A percentile compares a stretch with the other conserved stretches of the same genome.
Evolutionary conservation across 1,140 invertebrate genomes (phyloP).

Genomic region (Drosophila lacteicornis): DNA sequence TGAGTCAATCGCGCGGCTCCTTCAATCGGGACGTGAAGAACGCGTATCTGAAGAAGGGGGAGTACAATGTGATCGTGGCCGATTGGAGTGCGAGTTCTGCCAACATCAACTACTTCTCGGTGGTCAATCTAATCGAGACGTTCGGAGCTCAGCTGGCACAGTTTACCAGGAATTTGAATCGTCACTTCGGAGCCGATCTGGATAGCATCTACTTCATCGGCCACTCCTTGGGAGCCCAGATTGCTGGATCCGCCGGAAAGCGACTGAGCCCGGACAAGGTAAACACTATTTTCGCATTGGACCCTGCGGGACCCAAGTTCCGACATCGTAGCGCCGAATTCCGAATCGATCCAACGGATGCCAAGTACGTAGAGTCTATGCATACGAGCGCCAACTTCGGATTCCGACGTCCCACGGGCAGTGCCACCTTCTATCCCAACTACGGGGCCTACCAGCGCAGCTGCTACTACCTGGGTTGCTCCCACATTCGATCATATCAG

Average conservation of each 20-base stretch:
- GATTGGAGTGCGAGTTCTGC: conserved; percentile 88
- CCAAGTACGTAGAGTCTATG: conserved; percentile 90
- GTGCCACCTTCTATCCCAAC: conserved; percentile 90
- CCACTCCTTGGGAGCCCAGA: conserved; percentile 93
- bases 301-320: conserved; percentile 90
- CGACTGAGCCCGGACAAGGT: conserved; percentile 85
- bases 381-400: conserved; percentile 88
- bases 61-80: conserved; percentile 88
- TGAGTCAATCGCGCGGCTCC: conserved; percentile 80
- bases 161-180: conserved; percentile 68
- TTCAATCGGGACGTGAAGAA: conserved; percentile 80
- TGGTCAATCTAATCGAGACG: conserved; percentile 85
- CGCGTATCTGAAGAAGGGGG: conserved; percentile 86
- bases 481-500: conserved; percentile 86
- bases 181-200: conserved; percentile 45
- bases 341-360: conserved; percentile 88
- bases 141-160: conserved; percentile 81
- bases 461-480: conserved; percentile 86
- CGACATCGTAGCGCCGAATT: conserved; percentile 85
- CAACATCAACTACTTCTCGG: conserved; percentile 85
- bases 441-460: conserved; percentile 86
- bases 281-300: conserved; percentile 89
- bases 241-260: conserved; percentile 90
- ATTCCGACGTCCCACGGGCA: conserved; percentile 86
- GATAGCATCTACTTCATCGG: conserved; percentile 91